Percentiles rank a stretch among this genome's conserved stretches.
Evolutionary conservation across 2,113 vertebrate genomes (phyloP).

Genomic region (Notiomystis cincta): DNA sequence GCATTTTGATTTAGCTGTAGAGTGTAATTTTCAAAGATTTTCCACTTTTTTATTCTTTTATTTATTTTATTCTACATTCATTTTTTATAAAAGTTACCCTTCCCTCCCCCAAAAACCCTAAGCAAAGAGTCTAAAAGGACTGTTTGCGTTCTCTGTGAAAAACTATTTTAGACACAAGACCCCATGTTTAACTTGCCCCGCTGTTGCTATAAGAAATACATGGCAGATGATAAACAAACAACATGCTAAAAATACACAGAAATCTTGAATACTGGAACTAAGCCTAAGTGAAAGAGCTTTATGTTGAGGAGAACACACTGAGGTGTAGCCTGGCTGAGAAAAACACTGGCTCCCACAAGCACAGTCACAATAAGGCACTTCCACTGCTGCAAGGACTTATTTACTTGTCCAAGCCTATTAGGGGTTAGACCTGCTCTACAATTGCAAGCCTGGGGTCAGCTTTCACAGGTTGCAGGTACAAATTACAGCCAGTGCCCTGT

Average conservation of each 20-base stretch:
- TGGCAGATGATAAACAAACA: slow-evolving; percentile 12
- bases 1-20: neutral
- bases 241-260: slow-evolving; percentile 22
- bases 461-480: neutral
- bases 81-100: neutral
- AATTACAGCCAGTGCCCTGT: neutral
- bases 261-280: slow-evolving; percentile 6
- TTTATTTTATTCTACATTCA: neutral
- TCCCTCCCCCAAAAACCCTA: neutral
- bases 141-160: neutral
- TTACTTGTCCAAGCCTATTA: slow-evolving; percentile 20
- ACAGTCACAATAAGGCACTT: neutral
- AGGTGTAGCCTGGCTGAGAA: neutral
- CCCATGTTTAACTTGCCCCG: neutral
- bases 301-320: neutral
- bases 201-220: neutral
- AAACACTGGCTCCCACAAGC: neutral
- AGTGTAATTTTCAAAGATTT: neutral
- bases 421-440: neutral
- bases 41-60: neutral
- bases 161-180: neutral
- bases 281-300: slow-evolving; percentile 10
- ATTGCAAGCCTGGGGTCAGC: neutral
- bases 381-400: neutral
- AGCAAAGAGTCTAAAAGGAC: neutral